These are phyloP conservation scores for Masnerella sp. DNA, from an alignment of 2,888 invertebrate genomes.

Conservation along the genomic window DNA sequence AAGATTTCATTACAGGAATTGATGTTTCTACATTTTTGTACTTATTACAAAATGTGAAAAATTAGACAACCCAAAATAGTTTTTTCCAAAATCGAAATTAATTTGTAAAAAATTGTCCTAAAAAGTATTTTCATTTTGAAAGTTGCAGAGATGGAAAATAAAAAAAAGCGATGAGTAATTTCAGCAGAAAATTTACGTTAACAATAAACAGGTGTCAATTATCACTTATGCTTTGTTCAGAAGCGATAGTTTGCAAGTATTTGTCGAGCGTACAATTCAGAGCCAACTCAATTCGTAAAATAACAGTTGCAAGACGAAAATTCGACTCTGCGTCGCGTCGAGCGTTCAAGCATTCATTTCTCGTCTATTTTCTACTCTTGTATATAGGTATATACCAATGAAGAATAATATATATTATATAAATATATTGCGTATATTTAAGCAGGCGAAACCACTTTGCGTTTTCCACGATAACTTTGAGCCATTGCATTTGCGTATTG, in stretches of 20 bases:
- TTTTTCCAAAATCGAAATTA: too few species aligned
- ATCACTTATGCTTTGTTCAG: conserved; percentile 26
- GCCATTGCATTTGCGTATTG: conserved; percentile 14
- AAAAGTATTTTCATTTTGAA: too few species aligned
- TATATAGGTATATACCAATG: conserved; percentile 61
- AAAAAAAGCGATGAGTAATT: conserved; percentile 10
- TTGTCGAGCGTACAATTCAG: conserved; percentile 30
- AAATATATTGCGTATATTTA: conserved; percentile 54
- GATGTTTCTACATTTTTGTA: background rate
- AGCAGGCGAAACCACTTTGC: conserved; percentile 35
- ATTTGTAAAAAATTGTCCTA: too few species aligned
- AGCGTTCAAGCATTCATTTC: conserved; percentile 30
- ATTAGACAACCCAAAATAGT: too few species aligned
- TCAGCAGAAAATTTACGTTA: conserved; percentile 11
- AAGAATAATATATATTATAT: conserved; percentile 47
- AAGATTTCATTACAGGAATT: conserved; percentile 7
- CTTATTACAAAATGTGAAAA: too few species aligned
- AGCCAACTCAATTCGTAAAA: conserved; percentile 53
- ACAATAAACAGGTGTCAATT: conserved; percentile 33
- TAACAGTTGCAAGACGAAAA: conserved; percentile 25
- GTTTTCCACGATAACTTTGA: conserved; percentile 22
- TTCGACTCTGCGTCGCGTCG: conserved; percentile 42
- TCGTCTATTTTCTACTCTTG: conserved; percentile 64
- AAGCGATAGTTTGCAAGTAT: conserved; percentile 26
- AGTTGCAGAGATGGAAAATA: too few species aligned